These are phyloP conservation scores for Saguinus midas DNA, from an alignment of 2,113 vertebrate genomes.

Conservation along the genomic window DNA sequence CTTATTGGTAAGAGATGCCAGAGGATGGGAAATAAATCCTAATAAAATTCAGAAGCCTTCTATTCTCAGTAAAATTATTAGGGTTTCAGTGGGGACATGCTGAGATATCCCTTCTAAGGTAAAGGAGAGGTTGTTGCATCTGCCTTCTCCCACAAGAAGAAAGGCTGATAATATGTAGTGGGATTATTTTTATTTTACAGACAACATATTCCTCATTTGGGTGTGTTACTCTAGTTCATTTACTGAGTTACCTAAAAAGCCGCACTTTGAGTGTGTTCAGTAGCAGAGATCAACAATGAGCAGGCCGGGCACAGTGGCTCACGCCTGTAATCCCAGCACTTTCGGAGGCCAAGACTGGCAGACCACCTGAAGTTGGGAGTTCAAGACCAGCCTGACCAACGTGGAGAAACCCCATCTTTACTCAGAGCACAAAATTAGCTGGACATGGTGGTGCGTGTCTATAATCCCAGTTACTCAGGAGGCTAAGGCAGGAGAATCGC, in stretches of 20 bases:
- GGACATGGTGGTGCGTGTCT: too few relatives aligned
- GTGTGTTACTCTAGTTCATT: neutral
- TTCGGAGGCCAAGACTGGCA: fast-evolving
- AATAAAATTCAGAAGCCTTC: too few relatives aligned
- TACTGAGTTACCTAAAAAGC: neutral
- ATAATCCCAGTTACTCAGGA: too few relatives aligned
- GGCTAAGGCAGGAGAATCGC: too few relatives aligned
- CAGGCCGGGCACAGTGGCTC: too few relatives aligned
- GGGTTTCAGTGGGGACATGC: neutral
- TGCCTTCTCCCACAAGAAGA: neutral
- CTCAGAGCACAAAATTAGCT: too few relatives aligned
- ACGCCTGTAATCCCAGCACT: too few relatives aligned
- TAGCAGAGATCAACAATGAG: neutral
- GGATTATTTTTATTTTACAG: neutral
- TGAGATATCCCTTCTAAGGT: neutral
- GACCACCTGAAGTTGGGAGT: too few relatives aligned
- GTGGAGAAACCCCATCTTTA: too few relatives aligned
- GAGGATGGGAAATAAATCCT: neutral
- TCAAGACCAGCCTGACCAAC: too few relatives aligned
- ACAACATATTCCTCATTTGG: neutral
- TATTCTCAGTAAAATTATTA: neutral
- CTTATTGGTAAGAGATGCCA: neutral
- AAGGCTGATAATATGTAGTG: neutral
- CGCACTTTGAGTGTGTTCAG: neutral
- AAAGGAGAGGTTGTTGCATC: neutral